These are phyloP conservation scores for Portevinia maculata DNA, from an alignment of 2,888 invertebrate species.

Conservation along the genomic window DNA sequence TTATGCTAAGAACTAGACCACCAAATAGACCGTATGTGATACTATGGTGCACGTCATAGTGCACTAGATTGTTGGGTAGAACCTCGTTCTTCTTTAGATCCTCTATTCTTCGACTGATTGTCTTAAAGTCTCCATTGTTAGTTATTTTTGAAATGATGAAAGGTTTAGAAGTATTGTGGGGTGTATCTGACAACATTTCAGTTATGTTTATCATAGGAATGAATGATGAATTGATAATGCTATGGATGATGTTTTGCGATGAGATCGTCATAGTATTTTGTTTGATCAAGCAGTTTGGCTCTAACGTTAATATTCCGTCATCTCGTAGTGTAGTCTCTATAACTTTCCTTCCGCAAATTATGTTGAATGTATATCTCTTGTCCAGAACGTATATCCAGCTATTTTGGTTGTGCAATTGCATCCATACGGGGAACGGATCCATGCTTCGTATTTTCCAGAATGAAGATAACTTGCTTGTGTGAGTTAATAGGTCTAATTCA, in stretches of 20 bases:
- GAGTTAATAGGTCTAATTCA: no score
- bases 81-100: no score
- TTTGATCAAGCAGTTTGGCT: conserved; percentile 11
- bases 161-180: not conserved
- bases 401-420: not conserved
- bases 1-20: no score
- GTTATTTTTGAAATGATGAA: not conserved
- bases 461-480: not conserved
- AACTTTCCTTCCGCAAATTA: conserved; percentile 5
- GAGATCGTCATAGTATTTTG: conserved; percentile 15
- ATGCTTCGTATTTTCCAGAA: not conserved
- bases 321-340: not conserved
- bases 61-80: no score
- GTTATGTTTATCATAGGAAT: no score
- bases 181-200: not conserved
- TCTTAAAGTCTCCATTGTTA: not conserved
- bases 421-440: not conserved
- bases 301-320: not conserved
- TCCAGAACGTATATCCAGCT: conserved; percentile 6
- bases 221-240: not conserved
- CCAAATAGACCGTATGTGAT: no score
- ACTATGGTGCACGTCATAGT: no score
- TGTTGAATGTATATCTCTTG: conserved; percentile 2
- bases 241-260: conserved; percentile 1
- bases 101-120: no score